These are phyloP conservation scores for Cercopithecus mona DNA, from an alignment of 2,113 vertebrate species.

Conservation along the genomic window DNA sequence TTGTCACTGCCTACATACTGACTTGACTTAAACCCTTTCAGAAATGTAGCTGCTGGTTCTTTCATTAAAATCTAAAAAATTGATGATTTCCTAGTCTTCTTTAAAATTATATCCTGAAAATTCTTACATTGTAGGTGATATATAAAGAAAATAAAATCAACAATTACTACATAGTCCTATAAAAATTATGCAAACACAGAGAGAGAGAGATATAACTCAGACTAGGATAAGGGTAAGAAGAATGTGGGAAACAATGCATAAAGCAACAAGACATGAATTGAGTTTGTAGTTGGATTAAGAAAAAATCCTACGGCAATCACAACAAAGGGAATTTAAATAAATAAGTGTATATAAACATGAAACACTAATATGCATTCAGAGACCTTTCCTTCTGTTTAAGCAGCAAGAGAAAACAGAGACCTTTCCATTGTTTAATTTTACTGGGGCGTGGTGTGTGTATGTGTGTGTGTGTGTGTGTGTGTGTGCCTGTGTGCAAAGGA, in stretches of 20 bases:
- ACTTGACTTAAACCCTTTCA: not conserved
- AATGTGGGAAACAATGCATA: not conserved
- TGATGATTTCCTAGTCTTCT: not conserved
- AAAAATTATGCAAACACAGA: not conserved
- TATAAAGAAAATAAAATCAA: not conserved
- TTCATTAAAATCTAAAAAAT: not conserved
- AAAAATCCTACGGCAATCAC: not conserved
- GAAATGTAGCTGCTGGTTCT: not conserved
- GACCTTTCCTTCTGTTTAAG: not conserved
- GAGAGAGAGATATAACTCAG: not conserved
- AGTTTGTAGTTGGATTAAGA: not conserved
- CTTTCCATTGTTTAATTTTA: not conserved
- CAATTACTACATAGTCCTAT: not conserved
- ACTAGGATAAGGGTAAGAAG: not conserved
- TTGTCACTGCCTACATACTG: not conserved
- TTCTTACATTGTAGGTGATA: not conserved
- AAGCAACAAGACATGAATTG: not conserved
- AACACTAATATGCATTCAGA: not conserved
- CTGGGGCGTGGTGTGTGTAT: not conserved
- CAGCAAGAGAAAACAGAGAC: not conserved
- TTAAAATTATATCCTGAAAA: not conserved
- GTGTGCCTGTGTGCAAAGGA: rapidly evolving
- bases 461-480: too few species aligned
- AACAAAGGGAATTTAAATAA: not conserved
- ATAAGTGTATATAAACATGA: not conserved